Conservation (phyloP, 2,113 vertebrate genomes). For the Rousettus leschenaultii region DNA sequence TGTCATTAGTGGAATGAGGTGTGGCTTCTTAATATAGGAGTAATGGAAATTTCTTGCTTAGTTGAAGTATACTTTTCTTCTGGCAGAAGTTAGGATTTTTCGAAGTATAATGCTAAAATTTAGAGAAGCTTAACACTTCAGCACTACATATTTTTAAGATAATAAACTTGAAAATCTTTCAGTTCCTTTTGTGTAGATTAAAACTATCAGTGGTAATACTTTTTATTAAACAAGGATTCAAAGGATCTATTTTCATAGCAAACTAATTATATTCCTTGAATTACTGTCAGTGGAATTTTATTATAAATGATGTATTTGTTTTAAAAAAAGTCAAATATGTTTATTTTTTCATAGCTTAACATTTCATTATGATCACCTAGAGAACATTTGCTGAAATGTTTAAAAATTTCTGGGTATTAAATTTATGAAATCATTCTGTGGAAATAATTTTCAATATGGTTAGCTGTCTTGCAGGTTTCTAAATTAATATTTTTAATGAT, state of each 20-base stretch:
- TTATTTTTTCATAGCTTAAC: conserved; percentile 23
- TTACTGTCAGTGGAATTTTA: conserved; percentile 23
- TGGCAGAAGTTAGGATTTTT: conserved; percentile 71
- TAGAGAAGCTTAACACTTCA: conserved; percentile 17
- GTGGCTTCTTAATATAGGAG: conserved; percentile 79
- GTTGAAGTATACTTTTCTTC: conserved; percentile 75
- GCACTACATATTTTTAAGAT: neutral
- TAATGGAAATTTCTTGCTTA: conserved; percentile 80
- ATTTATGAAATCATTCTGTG: conserved; percentile 21
- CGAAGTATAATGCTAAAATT: conserved; percentile 34
- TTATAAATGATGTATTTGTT: neutral
- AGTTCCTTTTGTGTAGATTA: neutral
- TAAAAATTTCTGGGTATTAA: conserved; percentile 18
- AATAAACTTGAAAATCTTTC: neutral
- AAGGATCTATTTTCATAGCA: conserved; percentile 53
- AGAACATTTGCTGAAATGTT: neutral
- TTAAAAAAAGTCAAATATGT: neutral
- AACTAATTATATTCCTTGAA: conserved; percentile 43
- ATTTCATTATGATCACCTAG: conserved; percentile 1
- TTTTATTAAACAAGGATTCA: conserved; percentile 33
- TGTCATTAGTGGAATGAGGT: conserved; percentile 79
- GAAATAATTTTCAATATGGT: conserved; percentile 8
- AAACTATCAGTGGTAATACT: conserved; percentile 33
- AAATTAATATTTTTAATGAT: conserved; percentile 36
- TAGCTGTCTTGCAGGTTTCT: neutral